Base-by-base conservation (phyloP, 2,113 vertebrate species). In the Lepisosteus osseus region DNA sequence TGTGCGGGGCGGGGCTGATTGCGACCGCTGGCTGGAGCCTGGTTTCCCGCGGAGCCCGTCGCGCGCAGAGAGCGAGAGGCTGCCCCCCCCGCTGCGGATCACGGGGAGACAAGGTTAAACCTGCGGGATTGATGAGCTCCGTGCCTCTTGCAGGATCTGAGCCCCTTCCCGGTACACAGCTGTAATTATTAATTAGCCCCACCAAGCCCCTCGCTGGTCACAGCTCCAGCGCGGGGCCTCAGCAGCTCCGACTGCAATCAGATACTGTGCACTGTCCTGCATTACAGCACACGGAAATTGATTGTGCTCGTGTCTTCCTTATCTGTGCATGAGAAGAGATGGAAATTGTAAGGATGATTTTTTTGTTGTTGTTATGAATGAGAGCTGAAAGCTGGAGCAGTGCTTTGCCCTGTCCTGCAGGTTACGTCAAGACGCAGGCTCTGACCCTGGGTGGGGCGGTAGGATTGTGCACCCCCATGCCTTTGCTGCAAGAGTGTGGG, bases 51-150 rank as follows among this genome's bases (percentile, higher is more conserved):
- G 61, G 80, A 78, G 88, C 84, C 86, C 83, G 75, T 82, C 85
- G 86, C 84, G 86, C 78, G 72, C 82, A 83, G 76, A 56, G 77
- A 45, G 29, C 45, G 29, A 7, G 42, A 15, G 79, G 82, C 84
- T 78, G 83, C 85, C 77, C 70, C 55, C 72, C 66, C 76, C 83
- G 84, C 70, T 73, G 84, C 87, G 85, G 76, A 78, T 83, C 75
- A 66, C 71, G 76, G 83, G 72, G 76, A 84, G 85, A 86, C 85
- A 83, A 86, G 88, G 87, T 86, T 90, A 86, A 88, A 88, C 86
- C 85, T 88, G 82, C 70, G 87, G 86, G 86, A 85, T 80, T 87
- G 88, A 83, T 86, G 87, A 79, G 84, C 81, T 81, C 62, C 78
- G 66, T 76, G 80, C 84, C 41, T 54, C 59, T 42, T 63, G 29